Evolutionary conservation across 2,888 invertebrate species (phyloP), one percentile per base, ranked within the genome.

Genomic region (Gnatocerus cornutus): DNA sequence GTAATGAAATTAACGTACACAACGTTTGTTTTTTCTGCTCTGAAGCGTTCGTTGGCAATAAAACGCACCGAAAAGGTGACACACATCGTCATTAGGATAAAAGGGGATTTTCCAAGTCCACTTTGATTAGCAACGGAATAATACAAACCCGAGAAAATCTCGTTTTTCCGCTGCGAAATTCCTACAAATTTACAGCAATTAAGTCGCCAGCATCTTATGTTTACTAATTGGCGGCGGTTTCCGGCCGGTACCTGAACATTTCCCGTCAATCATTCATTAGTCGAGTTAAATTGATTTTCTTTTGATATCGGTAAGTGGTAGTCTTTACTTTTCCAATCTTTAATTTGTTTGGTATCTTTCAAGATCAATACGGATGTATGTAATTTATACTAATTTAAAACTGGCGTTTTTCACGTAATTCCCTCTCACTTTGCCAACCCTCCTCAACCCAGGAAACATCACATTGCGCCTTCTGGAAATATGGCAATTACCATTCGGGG

Each of bases 111-210:
- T 55, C 39, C 10, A 14, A 55, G 55, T 55, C 55, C 55, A 55
- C 39, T 55, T 55, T 39, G 55, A 55, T 55, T 55, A 55, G 39
- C 55, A 55, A 55, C n/a, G 12, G 55, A 21, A 55, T 55, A 55
- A 55, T 39, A 4, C 39, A 10, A 21, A 13, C 6, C 55, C 14
- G 30, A 14, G 55, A n/a, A 55, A 55, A 55, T 37, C 39, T 13
- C 16, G 39, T 10, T 39, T 55, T 55, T 55, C 3, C 55, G 9
- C 29, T 27, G 7, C 12, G 29, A 9, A 4, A 21, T 10, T 12
- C 58, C 12, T 43, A 58, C 43, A 58, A 58, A 58, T 58, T 12
- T 29, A 27, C 8, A 27, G n/a, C 10, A 16, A 58, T 58, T 43
- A 58, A 58, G 41, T 21, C 43, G 27, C 58, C 43, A 21, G 43